Evolutionary conservation across 2,113 vertebrate species (phyloP).

Genomic region (Salvelinus fontinalis): DNA sequence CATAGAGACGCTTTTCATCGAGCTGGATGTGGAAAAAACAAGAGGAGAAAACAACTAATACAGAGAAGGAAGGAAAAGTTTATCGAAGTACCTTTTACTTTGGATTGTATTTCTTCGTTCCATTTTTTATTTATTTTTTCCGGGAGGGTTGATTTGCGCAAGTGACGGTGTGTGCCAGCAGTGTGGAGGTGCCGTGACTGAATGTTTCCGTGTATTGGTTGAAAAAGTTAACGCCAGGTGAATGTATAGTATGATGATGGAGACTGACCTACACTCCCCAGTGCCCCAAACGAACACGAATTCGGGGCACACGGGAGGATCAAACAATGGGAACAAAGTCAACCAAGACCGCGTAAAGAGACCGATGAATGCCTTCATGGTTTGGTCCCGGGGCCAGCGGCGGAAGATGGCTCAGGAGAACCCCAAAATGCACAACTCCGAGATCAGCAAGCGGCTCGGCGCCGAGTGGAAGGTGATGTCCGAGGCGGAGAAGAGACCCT

Average conservation of each 20-base stretch:
- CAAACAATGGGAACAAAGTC: conserved; percentile 80
- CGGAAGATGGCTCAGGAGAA: conserved; percentile 87
- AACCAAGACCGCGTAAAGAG: conserved; percentile 88
- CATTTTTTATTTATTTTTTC: conserved; percentile 24
- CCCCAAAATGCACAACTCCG: conserved; percentile 88
- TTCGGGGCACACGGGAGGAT: conserved; percentile 85
- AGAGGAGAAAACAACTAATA: conserved; percentile 20
- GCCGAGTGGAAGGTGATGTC: conserved; percentile 94
- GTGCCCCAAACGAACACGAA: conserved; percentile 86
- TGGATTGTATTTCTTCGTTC: conserved; percentile 50
- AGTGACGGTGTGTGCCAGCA: conserved; percentile 14
- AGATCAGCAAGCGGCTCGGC: conserved; percentile 87
- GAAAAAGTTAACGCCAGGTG: conserved; percentile 73
- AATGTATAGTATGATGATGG: conserved; percentile 99
- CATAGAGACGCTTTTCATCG: conserved; percentile 52
- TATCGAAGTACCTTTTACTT: conserved; percentile 19
- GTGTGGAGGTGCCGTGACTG: conserved; percentile 46
- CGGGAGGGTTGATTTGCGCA: conserved; percentile 25
- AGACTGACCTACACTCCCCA: conserved; percentile 94
- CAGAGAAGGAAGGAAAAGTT: conserved; percentile 13
- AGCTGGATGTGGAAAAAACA: conserved; percentile 54
- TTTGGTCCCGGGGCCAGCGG: conserved; percentile 86
- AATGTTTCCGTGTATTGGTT: conserved; percentile 73
- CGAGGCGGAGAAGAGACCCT: conserved; percentile 94
- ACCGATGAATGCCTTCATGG: conserved; percentile 91